Evolutionary conservation across 2,797 vertebrate species (phyloP), one percentile per base, ranked within the genome.

Genomic region (Xerus rutilus): DNA sequence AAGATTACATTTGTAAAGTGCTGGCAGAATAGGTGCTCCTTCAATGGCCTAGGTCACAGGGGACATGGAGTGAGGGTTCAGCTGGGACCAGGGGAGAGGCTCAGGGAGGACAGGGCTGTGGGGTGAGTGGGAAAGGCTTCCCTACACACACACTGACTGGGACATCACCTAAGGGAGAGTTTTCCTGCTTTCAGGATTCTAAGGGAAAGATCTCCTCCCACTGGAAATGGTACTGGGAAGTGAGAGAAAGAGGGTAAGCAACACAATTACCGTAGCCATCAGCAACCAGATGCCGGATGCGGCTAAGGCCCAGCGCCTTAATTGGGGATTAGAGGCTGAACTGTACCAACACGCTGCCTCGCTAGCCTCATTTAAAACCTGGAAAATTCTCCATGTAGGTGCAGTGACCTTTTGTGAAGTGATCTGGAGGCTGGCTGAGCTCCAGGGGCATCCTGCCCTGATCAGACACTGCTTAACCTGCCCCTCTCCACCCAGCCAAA

Each of bases 251-350:
- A 39, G 7, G 1, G 39, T 0, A 23, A 85, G 57, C 69, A 62
- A 87, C 52, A 74, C 49, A 90, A 89, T 95, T 76, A 78, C 91
- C 10, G 3, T 74, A 64, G 21, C 79, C 47, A 18, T 28, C 1
- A 0, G 91, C 93, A 81, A 72, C 89, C 97, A 96, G 96, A 86
- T 97, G 96, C 96, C 91, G 15, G 97, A 97, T 92, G 74, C 86
- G 10, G 89, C 54, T 30, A 93, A 88, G 67, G n/a, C 79, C 82
- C 69, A 47, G 84, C 35, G 5, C 89, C 85, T 96, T 98, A 97
- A 97, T 86, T 98, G 95, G 93, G 97, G 97, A 98, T 98, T 97
- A 97, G 97, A 94, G 88, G 85, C 47, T 97, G 59, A 95, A 93
- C 86, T 93, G 97, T 59, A 93, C 69, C 17, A 0, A 88, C 1